A percentile compares a stretch with the other conserved stretches of the same genome.
phyloP scores from a whole-genome alignment of 2,113 vertebrate genomes.

The Bungarus multicinctus region DNA sequence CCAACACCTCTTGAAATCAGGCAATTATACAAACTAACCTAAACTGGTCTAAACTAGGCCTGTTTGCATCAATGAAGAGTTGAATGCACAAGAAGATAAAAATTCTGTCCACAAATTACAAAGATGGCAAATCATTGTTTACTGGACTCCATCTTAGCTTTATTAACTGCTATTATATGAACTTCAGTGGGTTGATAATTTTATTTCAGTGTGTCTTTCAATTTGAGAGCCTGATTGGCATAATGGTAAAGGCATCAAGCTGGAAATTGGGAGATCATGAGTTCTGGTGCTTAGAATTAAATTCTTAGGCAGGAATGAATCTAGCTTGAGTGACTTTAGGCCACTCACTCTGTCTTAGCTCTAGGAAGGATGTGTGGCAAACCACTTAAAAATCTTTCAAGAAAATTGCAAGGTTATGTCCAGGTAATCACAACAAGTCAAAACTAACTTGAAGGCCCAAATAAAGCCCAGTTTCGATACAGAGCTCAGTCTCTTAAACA shows the following conservation, averaged over 20 bases:
- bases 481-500: not conserved
- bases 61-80: not conserved
- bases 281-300: not conserved
- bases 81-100: not conserved
- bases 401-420: not conserved
- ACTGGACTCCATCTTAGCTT: not conserved
- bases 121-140: not conserved
- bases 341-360: not conserved
- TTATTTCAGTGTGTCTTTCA: not conserved
- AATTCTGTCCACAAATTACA: not conserved
- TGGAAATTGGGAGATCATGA: not conserved
- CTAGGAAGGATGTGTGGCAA: not conserved
- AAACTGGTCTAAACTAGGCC: not conserved
- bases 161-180: not conserved
- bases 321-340: not conserved
- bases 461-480: not conserved
- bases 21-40: not conserved
- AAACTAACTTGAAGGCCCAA: not conserved
- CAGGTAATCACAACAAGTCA: not conserved
- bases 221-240: not conserved
- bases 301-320: not conserved
- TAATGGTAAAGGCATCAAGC: not conserved
- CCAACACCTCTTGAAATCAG: not conserved
- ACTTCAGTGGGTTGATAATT: not conserved
- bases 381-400: not conserved